Conservation (phyloP, 2,888 invertebrate species). For the Zhengitettix transpicula region DNA sequence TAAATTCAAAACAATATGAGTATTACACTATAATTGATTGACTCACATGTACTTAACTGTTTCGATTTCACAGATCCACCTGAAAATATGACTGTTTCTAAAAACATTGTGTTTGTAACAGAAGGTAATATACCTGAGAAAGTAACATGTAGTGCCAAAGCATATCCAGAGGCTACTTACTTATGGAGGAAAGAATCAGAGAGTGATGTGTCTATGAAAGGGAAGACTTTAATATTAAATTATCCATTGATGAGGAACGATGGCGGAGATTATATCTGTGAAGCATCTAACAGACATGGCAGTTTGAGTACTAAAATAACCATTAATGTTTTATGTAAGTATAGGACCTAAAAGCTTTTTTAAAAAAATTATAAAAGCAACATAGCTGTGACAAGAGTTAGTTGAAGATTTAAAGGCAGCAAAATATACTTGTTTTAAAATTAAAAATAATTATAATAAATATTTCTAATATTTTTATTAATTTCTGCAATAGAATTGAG, state of each 20-base stretch:
- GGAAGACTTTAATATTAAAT: slow-evolving; percentile 39
- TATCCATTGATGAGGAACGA: slow-evolving; percentile 51
- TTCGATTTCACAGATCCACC: slow-evolving; percentile 48
- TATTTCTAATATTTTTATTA: too few relatives aligned
- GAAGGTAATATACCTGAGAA: slow-evolving; percentile 38
- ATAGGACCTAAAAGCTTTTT: too few relatives aligned
- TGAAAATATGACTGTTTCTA: slow-evolving; percentile 61
- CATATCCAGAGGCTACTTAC: slow-evolving; percentile 54
- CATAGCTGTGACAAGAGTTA: too few relatives aligned
- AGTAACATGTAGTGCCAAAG: slow-evolving; percentile 41
- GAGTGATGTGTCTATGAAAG: slow-evolving; percentile 26
- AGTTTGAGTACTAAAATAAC: slow-evolving; percentile 45
- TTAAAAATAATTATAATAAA: too few relatives aligned
- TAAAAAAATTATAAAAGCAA: too few relatives aligned
- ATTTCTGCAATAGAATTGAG: too few relatives aligned
- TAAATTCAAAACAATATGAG: too few relatives aligned
- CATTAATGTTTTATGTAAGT: slow-evolving; percentile 75
- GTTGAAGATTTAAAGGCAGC: too few relatives aligned
- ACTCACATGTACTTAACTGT: background rate
- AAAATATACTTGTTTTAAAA: too few relatives aligned
- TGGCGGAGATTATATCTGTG: slow-evolving; percentile 61
- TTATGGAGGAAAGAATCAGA: slow-evolving; percentile 50
- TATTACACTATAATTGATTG: too few relatives aligned
- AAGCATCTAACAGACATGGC: slow-evolving; percentile 52
- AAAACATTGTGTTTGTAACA: slow-evolving; percentile 31